Evolutionary conservation across 1,140 invertebrate genomes (phyloP).

Genomic region (Chlorops oryzae): DNA sequence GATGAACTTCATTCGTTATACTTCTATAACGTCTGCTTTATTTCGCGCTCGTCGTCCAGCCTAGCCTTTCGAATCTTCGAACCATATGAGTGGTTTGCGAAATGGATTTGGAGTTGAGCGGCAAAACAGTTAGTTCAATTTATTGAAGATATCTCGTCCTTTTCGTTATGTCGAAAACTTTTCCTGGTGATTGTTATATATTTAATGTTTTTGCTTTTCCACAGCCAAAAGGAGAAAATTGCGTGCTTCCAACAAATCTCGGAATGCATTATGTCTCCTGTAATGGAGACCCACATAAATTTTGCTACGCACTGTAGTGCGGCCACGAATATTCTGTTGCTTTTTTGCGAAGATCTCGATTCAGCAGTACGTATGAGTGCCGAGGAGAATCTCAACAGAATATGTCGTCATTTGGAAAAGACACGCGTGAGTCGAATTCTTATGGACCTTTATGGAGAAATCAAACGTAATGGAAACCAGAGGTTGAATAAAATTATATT

Average conservation of each 20-base stretch:
- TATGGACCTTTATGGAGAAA: constrained; percentile 74
- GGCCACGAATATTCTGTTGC: constrained; percentile 65
- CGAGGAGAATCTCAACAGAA: constrained; percentile 73
- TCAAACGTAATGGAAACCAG: constrained; percentile 65
- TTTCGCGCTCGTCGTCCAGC: too few relatives aligned
- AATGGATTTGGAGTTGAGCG: too few relatives aligned
- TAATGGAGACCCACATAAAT: constrained; percentile 52
- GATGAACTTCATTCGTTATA: too few relatives aligned
- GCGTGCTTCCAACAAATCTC: constrained; percentile 60
- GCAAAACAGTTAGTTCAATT: too few relatives aligned
- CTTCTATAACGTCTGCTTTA: too few relatives aligned
- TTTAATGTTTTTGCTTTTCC: background rate
- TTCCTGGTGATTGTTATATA: too few relatives aligned
- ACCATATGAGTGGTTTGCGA: too few relatives aligned
- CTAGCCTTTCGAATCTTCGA: too few relatives aligned
- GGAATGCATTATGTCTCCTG: constrained; percentile 60
- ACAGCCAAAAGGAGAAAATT: constrained; percentile 66
- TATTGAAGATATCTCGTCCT: too few relatives aligned
- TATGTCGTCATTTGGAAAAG: constrained; percentile 59
- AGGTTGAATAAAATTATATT: too few relatives aligned
- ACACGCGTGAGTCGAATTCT: constrained; percentile 62
- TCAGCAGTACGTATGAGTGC: constrained; percentile 72
- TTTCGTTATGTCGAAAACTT: too few relatives aligned
- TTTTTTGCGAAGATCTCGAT: constrained; percentile 68
- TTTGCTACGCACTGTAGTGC: constrained; percentile 63